These are phyloP conservation scores for Hemicentrotus pulcherrimus DNA, from an alignment of 35 echinoderm and acorn worm genomes.

Conservation along the genomic window DNA sequence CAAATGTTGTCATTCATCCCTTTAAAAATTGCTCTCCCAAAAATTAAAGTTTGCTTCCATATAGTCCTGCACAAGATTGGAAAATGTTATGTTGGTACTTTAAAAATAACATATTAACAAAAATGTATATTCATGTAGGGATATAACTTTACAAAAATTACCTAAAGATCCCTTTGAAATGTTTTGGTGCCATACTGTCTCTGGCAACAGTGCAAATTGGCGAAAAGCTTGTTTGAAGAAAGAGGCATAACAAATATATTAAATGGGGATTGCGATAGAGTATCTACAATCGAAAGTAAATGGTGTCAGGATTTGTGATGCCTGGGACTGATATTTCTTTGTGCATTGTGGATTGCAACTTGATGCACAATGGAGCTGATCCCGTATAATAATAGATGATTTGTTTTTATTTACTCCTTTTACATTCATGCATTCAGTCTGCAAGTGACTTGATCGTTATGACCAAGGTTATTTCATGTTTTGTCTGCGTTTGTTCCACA, in stretches of 20 bases:
- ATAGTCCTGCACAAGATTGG: background rate
- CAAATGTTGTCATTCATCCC: background rate
- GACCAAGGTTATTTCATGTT: conserved; percentile 23
- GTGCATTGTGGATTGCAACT: conserved; percentile 31
- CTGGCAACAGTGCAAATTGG: background rate
- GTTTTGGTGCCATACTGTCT: too few relatives aligned
- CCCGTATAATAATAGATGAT: background rate
- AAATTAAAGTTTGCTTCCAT: background rate
- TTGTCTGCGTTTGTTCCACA: conserved; percentile 23
- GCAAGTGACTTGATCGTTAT: conserved; percentile 9
- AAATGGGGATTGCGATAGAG: too few relatives aligned
- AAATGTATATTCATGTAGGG: background rate
- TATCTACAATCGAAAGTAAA: background rate
- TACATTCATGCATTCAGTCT: conserved; percentile 42
- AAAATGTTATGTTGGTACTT: background rate
- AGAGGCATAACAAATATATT: too few relatives aligned
- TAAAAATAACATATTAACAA: background rate
- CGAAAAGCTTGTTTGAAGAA: too few relatives aligned
- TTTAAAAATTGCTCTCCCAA: background rate
- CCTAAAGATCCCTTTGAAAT: too few relatives aligned
- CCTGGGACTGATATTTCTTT: conserved; percentile 16
- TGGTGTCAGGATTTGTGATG: background rate
- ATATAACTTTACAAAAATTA: too few relatives aligned
- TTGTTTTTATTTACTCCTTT: conserved; percentile 13
- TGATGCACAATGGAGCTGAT: conserved; percentile 13